Base-by-base conservation (phyloP, 2,888 invertebrate genomes). In the Lathronympha strigana region DNA sequence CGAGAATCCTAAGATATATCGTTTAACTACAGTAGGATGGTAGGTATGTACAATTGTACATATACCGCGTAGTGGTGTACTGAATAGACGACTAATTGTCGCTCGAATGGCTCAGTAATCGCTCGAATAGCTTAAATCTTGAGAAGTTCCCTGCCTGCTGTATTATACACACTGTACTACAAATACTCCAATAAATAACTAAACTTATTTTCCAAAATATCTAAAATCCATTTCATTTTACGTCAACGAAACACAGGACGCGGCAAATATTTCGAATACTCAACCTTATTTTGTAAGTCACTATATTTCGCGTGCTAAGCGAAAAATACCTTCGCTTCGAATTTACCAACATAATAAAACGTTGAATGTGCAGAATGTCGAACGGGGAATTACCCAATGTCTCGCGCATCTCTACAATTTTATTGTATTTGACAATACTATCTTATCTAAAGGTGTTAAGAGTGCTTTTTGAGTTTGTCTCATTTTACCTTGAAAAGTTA, bases 361-460 rank as follows among this genome's bases (percentile, higher is more conserved):
- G 51, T n/a, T n/a, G 8, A 36, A 21, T 36, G 21, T 36, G 19
- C 36, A 36, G 51, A 23, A 21, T 21, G 9, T 36, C 21, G 51
- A 33, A 21, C 33, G 2, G 21, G 21, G 51, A 31, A 51, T 53
- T 53, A 21, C 36, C 33, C 5, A 53, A 53, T 53, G 33, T 51
- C 36, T 53, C 51, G n/a, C 31, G 13, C 36, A 53, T 36, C 33
- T 33, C 13, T 21, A 36, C n/a, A 50, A 31, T 11, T 28, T 31
- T 36, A 2, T 50, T 5, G 31, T 19, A 31, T 21, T 47, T 33
- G 19, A 13, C 19, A 51, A 51, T 21, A 31, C 19, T n/a, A 33
- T n/a, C 51, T 31, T 51, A 33, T 50, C 1, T 33, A 33, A 6
- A 21, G 19, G 51, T 6, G 13, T 6, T 31, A 51, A 13, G 19